phyloP scores from a whole-genome alignment of 2,888 invertebrate species.

The Drosophila limbata region DNA sequence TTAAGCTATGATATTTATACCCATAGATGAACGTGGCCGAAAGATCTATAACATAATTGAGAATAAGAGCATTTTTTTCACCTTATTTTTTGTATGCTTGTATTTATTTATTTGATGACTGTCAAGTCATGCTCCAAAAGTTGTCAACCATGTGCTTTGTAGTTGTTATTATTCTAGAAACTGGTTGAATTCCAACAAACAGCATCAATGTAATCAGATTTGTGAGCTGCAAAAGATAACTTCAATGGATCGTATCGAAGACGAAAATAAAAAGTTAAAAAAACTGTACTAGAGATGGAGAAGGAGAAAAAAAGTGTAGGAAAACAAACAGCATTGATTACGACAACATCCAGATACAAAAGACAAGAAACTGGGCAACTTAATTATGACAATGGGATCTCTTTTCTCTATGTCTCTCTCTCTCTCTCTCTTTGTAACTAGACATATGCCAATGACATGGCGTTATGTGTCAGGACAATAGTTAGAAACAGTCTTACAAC shows the following conservation, averaged over 20 bases:
- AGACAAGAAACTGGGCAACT: slow-evolving; percentile 43
- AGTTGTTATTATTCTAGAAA: slow-evolving; percentile 40
- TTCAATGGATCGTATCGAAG: slow-evolving; percentile 22
- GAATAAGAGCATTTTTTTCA: slow-evolving; percentile 78
- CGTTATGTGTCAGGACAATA: slow-evolving; percentile 63
- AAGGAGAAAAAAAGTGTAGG: slow-evolving; percentile 2
- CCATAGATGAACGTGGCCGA: slow-evolving; percentile 25
- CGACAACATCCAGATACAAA: slow-evolving; percentile 39
- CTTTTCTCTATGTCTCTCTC: background rate
- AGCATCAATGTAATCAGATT: slow-evolving; percentile 80
- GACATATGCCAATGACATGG: slow-evolving; percentile 54
- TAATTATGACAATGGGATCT: slow-evolving; percentile 57
- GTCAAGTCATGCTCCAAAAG: slow-evolving; percentile 71
- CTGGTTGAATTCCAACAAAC: slow-evolving; percentile 65
- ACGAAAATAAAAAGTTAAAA: slow-evolving; percentile 24
- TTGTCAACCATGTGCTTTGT: slow-evolving; percentile 60
- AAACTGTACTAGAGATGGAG: slow-evolving; percentile 43
- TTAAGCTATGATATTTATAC: slow-evolving; percentile 53
- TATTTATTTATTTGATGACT: slow-evolving; percentile 16
- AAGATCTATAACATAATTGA: slow-evolving; percentile 78
- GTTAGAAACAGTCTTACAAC: slow-evolving; percentile 31
- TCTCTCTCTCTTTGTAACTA: background rate
- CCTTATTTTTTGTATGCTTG: slow-evolving; percentile 3
- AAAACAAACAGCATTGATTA: slow-evolving; percentile 65
- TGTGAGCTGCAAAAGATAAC: slow-evolving; percentile 41